Base-by-base conservation (phyloP, 2,888 invertebrate species). In the Ectobius pallidus region DNA sequence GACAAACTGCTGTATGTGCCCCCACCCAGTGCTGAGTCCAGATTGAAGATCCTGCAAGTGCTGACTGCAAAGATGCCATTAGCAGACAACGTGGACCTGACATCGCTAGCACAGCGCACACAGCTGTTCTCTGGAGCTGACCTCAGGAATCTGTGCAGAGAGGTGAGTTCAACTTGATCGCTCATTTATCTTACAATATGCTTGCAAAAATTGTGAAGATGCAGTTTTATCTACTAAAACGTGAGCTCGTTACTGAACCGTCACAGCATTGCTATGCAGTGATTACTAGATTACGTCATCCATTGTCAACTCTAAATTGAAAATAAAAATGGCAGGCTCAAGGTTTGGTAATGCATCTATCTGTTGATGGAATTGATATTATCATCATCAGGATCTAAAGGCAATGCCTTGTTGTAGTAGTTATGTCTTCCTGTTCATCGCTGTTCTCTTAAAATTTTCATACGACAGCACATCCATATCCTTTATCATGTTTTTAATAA, bases 1-100 rank as follows among this genome's bases (percentile, higher is more conserved):
- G 90, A 90, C 78, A 85, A 85, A 75, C 81, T 89, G 16, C 84
- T 90, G 58, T 87, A 87, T 79, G 87, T 90, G 0, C 87, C 88
- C 11, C 86, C 88, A 0, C 89, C 90, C 0, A 86, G 88, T 79
- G 65, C 76, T 42, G 72, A 81, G 58, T 87, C 87, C n/a, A 82
- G 87, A 44, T 74, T 82, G 3, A 82, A 83, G 0, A 85, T 89
- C 68, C 80, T 90, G 0, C 77, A 81, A 22, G 80, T 86, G 1
- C 80, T 85, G 25, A 82, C 84, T 1, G 77, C 78, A 18, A 80
- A 80, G n/a, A 85, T 85, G 82, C 86, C 86, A 1, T 80, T 87
- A 32, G 78, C 76, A 1, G 76, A 78, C 39, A 80, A 86, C 74
- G 83, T 86, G 6, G 76, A 83, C 73, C 78, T 88, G 14, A 76